Evolutionary conservation across 2,113 vertebrate genomes (phyloP).

Genomic region (Cyprinodon tularosa): DNA sequence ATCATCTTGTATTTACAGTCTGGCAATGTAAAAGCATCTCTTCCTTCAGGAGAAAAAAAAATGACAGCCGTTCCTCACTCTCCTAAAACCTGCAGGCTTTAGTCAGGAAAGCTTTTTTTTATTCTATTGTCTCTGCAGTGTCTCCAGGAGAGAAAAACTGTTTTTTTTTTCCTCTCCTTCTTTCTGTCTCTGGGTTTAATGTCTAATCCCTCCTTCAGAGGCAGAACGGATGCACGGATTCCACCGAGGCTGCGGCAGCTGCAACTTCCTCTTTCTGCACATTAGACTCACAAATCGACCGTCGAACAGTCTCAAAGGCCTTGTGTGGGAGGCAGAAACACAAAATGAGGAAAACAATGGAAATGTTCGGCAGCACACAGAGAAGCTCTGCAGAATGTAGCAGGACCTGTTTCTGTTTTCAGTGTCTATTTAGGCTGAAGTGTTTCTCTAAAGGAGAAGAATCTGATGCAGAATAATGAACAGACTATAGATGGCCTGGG

Average conservation of each 20-base stretch:
- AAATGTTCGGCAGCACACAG: constrained; percentile 18
- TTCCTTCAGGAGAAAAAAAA: neutral
- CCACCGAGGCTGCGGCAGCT: constrained; percentile 46
- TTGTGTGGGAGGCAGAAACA: constrained; percentile 41
- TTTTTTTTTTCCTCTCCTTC: constrained; percentile 20
- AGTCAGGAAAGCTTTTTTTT: constrained; percentile 42
- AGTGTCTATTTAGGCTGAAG: neutral
- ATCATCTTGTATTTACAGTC: constrained; percentile 19
- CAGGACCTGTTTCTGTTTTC: constrained; percentile 19
- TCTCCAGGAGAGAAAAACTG: constrained; percentile 34
- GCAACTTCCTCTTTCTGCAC: constrained; percentile 53
- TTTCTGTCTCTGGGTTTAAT: constrained; percentile 49
- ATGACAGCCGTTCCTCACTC: constrained; percentile 23
- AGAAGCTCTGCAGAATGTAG: constrained; percentile 30
- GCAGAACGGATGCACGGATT: constrained; percentile 22
- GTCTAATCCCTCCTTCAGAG: constrained; percentile 65
- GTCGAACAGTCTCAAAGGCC: constrained; percentile 43
- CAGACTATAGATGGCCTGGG: neutral
- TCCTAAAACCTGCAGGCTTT: constrained; percentile 31
- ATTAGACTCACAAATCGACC: constrained; percentile 72
- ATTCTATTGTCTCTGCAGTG: constrained; percentile 32
- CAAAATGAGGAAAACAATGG: constrained; percentile 47
- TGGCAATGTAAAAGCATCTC: constrained; percentile 21
- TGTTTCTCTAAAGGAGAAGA: neutral
- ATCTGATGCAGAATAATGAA: neutral